Conservation (phyloP, 53 echinoderm and acorn worm genomes). For the Luidia sarsii region DNA sequence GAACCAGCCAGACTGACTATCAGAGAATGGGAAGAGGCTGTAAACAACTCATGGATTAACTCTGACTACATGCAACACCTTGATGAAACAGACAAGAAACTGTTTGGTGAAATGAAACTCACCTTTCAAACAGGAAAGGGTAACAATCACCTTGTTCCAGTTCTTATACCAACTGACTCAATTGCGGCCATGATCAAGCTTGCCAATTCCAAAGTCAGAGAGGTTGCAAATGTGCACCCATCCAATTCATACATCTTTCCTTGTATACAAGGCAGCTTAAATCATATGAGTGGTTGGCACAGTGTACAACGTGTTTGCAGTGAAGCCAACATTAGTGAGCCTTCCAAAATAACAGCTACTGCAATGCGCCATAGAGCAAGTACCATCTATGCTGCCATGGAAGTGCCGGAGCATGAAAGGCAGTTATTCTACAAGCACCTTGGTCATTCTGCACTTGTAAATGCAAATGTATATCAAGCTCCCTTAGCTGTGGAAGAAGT, state of each 20-base stretch:
- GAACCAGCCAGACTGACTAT: not conserved
- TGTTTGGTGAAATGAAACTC: not conserved
- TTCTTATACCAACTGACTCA: constrained; percentile 4
- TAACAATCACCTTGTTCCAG: constrained; percentile 28
- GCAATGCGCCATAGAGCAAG: constrained; percentile 32
- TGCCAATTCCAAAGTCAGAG: not conserved
- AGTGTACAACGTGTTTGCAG: constrained; percentile 9
- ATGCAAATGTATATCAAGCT: constrained; percentile 26
- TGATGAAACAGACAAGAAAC: not conserved
- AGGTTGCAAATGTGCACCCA: not conserved
- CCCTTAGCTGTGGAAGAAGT: constrained; percentile 27
- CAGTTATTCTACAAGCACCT: constrained; percentile 17
- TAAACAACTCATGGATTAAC: not conserved
- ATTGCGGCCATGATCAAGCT: not conserved
- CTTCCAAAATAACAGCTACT: constrained; percentile 6
- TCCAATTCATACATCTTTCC: constrained; percentile 34
- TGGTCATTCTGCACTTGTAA: constrained; percentile 34
- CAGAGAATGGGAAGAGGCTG: not conserved
- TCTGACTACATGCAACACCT: not conserved
- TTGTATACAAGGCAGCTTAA: not conserved
- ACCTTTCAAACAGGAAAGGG: constrained; percentile 28
- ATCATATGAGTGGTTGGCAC: constrained; percentile 39
- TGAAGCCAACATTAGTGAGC: not conserved
- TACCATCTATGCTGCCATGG: constrained; percentile 33
- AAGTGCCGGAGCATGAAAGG: constrained; percentile 27